Base-by-base conservation (phyloP, 2,888 invertebrate genomes). In the Gymnocheta viridis region DNA sequence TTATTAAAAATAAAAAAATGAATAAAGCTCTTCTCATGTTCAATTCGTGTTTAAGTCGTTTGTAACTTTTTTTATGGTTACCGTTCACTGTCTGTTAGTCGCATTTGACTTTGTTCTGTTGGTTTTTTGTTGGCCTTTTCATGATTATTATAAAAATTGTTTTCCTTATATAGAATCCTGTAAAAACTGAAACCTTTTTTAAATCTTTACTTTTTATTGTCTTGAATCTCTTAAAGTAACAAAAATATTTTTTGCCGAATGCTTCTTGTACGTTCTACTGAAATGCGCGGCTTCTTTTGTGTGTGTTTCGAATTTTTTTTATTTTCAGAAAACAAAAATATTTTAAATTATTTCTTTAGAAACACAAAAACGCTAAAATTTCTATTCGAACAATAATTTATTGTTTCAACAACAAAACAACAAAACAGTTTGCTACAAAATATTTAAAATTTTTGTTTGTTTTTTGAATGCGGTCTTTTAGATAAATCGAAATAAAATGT, bases 131-230 rank as follows among this genome's bases (percentile, higher is more conserved):
- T 79, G 79, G 64, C 32, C 72, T 62, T 72, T 84, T 69, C 72
- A 84, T 62, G 72, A 72, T 77, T 67, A 70, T 81, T 81, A 81
- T 77, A 84, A 81, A 81, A 73, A 84, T 84, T 83, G 41, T 73
- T 81, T 84, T 69, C 84, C 84, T 81, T 84, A 64, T 84, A 78
- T 64, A 81, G 81, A 81, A 77, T 78, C 69, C 84, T 72, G 49
- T 54, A 74, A 70, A 58, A 62, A 69, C 35, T 54, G 19, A 76
- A 62, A 76, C 79, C 60, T 80, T 83, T 78, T 58, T 73, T 64
- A 24, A 44, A 35, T 73, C 22, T 64, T 47, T 1, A n/a, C 10
- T 58, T 51, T 7, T 41, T 51, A 3, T 27, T 10, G 12, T 69
- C 19, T 17, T 62, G 24, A 35, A 10, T 56, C 17, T 19, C n/a